Evolutionary conservation across 2,888 invertebrate genomes (phyloP).

Genomic region (Nasonovia ribisnigri): DNA sequence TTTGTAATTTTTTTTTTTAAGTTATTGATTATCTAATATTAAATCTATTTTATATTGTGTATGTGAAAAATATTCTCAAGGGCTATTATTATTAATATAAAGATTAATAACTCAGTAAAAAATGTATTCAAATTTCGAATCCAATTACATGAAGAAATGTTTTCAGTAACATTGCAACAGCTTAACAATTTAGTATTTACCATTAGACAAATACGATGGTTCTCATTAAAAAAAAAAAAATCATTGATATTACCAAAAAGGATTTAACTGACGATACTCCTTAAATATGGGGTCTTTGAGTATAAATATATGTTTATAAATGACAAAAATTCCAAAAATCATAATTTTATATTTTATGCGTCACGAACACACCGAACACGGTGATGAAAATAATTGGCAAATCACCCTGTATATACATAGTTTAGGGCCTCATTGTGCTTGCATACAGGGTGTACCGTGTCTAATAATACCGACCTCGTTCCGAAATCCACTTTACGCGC

Average conservation of each 20-base stretch:
- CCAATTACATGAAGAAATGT: too few species aligned
- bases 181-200: background rate
- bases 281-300: background rate
- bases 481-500: background rate
- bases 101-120: too few species aligned
- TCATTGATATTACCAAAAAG: too few species aligned
- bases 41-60: background rate
- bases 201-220: background rate
- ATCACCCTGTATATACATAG: background rate
- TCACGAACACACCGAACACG: background rate
- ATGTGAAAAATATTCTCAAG: too few species aligned
- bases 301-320: background rate
- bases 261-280: too few species aligned
- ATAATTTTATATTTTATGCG: background rate
- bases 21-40: background rate
- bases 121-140: too few species aligned
- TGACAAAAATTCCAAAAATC: background rate
- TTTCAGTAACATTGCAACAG: background rate
- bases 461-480: background rate
- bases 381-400: background rate
- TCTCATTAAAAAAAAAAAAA: background rate
- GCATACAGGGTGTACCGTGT: background rate
- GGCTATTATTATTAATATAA: too few species aligned
- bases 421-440: background rate
- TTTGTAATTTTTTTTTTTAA: background rate